These are phyloP conservation scores for Drosophila mimetica DNA, from an alignment of 2,888 invertebrate genomes.

Conservation along the genomic window DNA sequence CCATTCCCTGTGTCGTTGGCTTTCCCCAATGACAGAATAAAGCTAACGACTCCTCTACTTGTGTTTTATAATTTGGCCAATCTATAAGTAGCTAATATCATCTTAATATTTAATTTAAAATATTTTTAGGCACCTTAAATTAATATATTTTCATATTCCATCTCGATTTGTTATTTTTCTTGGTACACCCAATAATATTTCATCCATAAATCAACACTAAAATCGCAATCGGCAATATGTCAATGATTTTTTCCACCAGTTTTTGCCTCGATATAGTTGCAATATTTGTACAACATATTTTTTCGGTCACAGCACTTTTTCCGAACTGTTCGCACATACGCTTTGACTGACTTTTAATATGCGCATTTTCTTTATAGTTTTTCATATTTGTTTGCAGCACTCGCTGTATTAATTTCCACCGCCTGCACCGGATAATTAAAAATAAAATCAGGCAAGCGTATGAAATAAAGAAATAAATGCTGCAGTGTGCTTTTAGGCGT, in stretches of 20 bases:
- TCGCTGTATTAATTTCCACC: constrained; percentile 16
- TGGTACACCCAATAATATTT: no score
- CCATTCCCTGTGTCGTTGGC: not conserved
- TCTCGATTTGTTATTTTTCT: no score
- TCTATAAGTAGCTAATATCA: no score
- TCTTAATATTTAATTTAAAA: no score
- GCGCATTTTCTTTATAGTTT: constrained; percentile 18
- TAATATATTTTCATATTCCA: no score
- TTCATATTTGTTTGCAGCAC: constrained; percentile 7
- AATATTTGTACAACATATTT: constrained; percentile 2
- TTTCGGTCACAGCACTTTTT: not conserved
- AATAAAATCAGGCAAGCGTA: constrained; percentile 43
- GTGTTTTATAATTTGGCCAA: no score
- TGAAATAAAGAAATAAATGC: constrained; percentile 18
- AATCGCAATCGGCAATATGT: not conserved
- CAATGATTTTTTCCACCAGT: not conserved
- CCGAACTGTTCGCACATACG: constrained; percentile 1
- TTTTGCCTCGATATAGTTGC: constrained; percentile 1
- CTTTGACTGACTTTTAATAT: constrained; percentile 14
- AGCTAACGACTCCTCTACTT: constrained; percentile 9
- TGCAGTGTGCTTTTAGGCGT: constrained; percentile 30
- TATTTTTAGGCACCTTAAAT: no score
- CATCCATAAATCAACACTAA: not conserved
- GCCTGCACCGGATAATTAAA: constrained; percentile 55
- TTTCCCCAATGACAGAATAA: constrained; percentile 9